A percentile compares a stretch with the other conserved stretches of the same genome.
Evolutionary conservation across 2,888 invertebrate species (phyloP).

Genomic region (Lysandra coridon): DNA sequence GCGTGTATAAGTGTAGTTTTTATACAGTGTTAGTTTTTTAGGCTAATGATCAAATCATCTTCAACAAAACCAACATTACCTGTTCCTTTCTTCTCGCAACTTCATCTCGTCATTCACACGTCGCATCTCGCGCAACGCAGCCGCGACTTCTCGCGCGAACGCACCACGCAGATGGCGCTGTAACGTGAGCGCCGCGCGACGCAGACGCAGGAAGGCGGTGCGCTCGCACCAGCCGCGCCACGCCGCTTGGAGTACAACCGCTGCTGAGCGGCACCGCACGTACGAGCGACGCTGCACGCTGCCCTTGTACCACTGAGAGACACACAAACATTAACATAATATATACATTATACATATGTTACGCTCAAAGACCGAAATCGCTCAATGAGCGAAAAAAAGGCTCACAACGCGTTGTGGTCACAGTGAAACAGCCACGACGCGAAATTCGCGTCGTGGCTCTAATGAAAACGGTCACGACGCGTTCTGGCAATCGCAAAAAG

Average conservation of each 20-base stretch:
- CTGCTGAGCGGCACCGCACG: slow-evolving; percentile 83
- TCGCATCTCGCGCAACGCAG: slow-evolving; percentile 92
- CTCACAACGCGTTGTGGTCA: too few species aligned
- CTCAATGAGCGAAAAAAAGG: too few species aligned
- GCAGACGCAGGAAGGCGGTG: slow-evolving; percentile 88
- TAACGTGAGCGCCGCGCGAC: slow-evolving; percentile 92
- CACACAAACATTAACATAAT: too few species aligned
- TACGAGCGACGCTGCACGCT: slow-evolving; percentile 84
- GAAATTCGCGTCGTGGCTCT: too few species aligned
- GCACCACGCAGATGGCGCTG: slow-evolving; percentile 93
- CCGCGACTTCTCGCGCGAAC: slow-evolving; percentile 93
- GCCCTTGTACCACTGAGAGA: slow-evolving; percentile 81
- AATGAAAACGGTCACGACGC: too few species aligned
- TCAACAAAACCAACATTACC: slow-evolving; percentile 46
- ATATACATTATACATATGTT: too few species aligned
- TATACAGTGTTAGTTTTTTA: too few species aligned
- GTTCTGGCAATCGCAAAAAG: too few species aligned
- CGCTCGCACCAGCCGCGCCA: slow-evolving; percentile 92
- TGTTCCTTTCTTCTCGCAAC: slow-evolving; percentile 83
- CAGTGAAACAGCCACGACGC: too few species aligned
- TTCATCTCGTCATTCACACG: slow-evolving; percentile 92
- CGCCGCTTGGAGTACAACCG: slow-evolving; percentile 89
- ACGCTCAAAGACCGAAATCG: too few species aligned
- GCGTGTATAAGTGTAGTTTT: too few species aligned
- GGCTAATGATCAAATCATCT: too few species aligned